A percentile compares a stretch with the other conserved stretches of the same genome.
phyloP scores from a whole-genome alignment of 2,888 invertebrate genomes.

The Schizaphis graminum region DNA sequence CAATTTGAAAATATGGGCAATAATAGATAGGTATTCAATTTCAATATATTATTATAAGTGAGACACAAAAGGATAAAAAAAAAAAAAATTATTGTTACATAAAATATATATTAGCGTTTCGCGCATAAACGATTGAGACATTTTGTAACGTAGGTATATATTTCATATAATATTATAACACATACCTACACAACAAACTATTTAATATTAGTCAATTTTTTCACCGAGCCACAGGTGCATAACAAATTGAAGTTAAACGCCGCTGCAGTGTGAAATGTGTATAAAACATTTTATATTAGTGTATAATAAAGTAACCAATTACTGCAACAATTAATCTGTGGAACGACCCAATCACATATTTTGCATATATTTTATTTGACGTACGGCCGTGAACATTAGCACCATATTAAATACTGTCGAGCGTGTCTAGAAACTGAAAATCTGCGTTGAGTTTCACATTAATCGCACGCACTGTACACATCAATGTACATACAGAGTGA shows the following conservation, averaged over 20 bases:
- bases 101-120: not conserved
- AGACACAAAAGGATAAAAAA: slow-evolving; percentile 1
- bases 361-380: not conserved
- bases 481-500: not conserved
- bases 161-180: not conserved
- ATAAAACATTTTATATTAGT: not conserved
- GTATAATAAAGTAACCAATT: not conserved
- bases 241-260: slow-evolving; percentile 28
- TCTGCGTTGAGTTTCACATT: not conserved
- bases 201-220: slow-evolving; percentile 22
- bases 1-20: not conserved
- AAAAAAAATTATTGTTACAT: not conserved
- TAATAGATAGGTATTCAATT: not conserved
- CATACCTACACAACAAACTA: not conserved
- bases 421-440: not conserved
- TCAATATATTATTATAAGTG: not conserved
- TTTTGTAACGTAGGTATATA: slow-evolving; percentile 10
- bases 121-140: not conserved
- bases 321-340: not conserved
- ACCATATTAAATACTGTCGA: not conserved
- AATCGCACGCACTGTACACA: not conserved
- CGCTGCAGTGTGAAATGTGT: not conserved
- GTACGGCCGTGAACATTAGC: not conserved
- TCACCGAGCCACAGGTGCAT: not conserved
- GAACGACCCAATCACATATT: not conserved